Conservation (phyloP, 1,140 invertebrate species). For the Acromyrmex charruanus region DNA sequence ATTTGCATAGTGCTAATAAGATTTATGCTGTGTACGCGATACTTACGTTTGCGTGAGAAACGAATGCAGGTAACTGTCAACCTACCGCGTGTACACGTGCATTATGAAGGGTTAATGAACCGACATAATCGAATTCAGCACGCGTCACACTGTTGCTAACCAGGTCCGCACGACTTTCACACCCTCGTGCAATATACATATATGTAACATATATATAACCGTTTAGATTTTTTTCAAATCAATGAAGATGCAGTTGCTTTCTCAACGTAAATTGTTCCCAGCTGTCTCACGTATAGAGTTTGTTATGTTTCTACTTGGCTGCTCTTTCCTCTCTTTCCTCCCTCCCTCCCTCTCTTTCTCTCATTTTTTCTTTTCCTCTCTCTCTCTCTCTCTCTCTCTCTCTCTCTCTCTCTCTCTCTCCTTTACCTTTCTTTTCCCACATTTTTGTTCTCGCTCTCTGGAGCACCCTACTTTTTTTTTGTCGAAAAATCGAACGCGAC, state of each 20-base stretch:
- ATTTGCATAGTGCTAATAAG: slow-evolving; percentile 48
- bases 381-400: background rate
- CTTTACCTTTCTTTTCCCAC: background rate
- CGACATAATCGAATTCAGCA: slow-evolving; percentile 56
- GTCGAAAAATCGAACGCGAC: slow-evolving; percentile 70
- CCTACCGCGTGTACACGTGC: slow-evolving; percentile 33
- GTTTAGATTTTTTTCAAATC: slow-evolving; percentile 47
- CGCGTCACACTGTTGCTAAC: slow-evolving; percentile 51
- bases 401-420: background rate
- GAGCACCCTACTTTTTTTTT: slow-evolving; percentile 23
- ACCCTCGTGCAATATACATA: slow-evolving; percentile 38
- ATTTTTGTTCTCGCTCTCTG: slow-evolving; percentile 21
- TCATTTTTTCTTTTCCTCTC: background rate
- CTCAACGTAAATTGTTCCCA: slow-evolving; percentile 4
- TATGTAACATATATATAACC: slow-evolving; percentile 12
- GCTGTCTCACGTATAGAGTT: slow-evolving; percentile 2
- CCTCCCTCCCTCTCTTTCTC: background rate
- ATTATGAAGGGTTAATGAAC: slow-evolving; percentile 50
- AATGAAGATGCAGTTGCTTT: slow-evolving; percentile 20
- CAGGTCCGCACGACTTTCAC: slow-evolving; percentile 38
- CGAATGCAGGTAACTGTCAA: slow-evolving; percentile 52
- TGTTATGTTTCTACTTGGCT: slow-evolving; percentile 49
- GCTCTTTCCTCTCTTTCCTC: background rate
- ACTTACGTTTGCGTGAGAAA: slow-evolving; percentile 52
- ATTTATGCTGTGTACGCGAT: slow-evolving; percentile 15